Evolutionary conservation across 2,888 invertebrate genomes (phyloP).

Genomic region (Antheraea yamamai): DNA sequence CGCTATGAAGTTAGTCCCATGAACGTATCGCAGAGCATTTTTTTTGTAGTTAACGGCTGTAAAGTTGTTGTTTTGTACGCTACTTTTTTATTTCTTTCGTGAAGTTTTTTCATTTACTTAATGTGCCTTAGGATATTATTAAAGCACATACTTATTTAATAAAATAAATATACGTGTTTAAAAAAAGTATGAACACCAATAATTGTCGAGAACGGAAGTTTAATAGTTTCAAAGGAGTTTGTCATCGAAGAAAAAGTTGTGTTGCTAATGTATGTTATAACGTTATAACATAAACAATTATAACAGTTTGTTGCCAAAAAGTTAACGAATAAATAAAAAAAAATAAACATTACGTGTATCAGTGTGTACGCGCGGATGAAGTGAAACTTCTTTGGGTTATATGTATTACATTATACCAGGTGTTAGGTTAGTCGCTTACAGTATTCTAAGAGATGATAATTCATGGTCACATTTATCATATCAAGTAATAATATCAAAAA

Average conservation of each 20-base stretch:
- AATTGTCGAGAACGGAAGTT: neutral
- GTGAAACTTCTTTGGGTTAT: no score
- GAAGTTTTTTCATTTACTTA: neutral
- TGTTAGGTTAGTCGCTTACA: no score
- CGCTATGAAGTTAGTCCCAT: neutral
- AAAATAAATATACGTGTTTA: neutral
- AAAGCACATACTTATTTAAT: neutral
- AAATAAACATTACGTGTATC: no score
- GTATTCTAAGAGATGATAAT: no score
- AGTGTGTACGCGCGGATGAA: no score
- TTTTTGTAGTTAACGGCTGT: neutral
- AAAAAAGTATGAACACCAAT: neutral
- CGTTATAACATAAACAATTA: neutral
- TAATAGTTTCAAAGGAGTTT: neutral
- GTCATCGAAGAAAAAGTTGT: neutral
- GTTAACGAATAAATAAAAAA: no score
- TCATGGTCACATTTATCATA: no score
- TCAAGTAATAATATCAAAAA: no score
- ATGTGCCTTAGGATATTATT: conserved; percentile 5
- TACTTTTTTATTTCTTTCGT: neutral
- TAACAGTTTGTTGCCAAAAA: neutral
- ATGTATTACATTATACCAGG: no score
- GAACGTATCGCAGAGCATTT: neutral
- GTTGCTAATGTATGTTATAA: neutral
- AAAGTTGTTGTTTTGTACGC: neutral